A percentile compares a stretch with the other conserved stretches of the same genome.
Conservation (phyloP, 2,888 invertebrate genomes). For the Mimumesa dahlbomi region DNA sequence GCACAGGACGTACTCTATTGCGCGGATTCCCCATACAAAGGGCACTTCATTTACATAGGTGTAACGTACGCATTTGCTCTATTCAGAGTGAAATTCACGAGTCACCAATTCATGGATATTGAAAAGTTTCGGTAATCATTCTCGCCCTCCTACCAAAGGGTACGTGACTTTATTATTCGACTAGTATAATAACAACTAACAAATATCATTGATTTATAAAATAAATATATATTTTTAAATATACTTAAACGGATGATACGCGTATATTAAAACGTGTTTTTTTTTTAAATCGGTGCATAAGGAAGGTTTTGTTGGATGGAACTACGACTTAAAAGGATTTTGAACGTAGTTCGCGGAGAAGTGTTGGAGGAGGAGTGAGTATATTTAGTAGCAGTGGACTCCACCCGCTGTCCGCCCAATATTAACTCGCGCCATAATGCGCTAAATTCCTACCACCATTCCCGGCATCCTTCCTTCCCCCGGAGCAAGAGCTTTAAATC, state of each 20-base stretch:
- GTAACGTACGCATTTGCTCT: not conserved
- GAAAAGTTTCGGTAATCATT: not conserved
- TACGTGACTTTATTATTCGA: too few species aligned
- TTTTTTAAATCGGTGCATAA: too few species aligned
- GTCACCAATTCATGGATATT: not conserved
- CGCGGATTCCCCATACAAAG: slow-evolving; percentile 28
- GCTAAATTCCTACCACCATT: slow-evolving; percentile 74
- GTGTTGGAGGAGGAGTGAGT: slow-evolving; percentile 56
- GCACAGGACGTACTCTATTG: slow-evolving; percentile 32
- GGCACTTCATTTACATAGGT: slow-evolving; percentile 38
- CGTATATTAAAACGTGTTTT: too few species aligned
- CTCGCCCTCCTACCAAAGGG: not conserved
- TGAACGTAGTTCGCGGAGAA: slow-evolving; percentile 52
- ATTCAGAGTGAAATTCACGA: not conserved
- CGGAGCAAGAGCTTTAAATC: slow-evolving; percentile 69
- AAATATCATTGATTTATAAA: too few species aligned
- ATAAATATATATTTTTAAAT: too few species aligned
- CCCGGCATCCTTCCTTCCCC: slow-evolving; percentile 68
- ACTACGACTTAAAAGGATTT: slow-evolving; percentile 54
- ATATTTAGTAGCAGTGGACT: slow-evolving; percentile 73
- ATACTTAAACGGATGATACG: too few species aligned
- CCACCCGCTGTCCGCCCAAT: slow-evolving; percentile 76
- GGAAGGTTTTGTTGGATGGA: slow-evolving; percentile 44
- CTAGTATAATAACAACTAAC: too few species aligned
- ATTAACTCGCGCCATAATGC: slow-evolving; percentile 77